Evolutionary conservation across 2,797 vertebrate species (phyloP), one percentile per base, ranked within the genome.

Genomic region (Gobionotothen gibberifrons): DNA sequence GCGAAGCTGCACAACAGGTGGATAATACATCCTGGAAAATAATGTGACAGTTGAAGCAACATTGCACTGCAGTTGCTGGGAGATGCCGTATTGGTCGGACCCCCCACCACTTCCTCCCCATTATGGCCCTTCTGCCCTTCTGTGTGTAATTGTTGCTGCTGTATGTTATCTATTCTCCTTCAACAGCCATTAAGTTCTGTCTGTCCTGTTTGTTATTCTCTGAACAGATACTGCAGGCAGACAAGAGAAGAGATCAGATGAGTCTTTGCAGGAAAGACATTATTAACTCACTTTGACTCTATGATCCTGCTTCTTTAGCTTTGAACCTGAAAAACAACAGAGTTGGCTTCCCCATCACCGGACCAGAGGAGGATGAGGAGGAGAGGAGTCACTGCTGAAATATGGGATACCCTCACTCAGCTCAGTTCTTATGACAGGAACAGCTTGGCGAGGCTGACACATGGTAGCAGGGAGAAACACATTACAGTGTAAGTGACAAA

Each of bases 401-500:
- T 69, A 79, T 76, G 72, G 85, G 81, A 85, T 87, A 69, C 66
- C 86, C 82, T 85, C 72, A 68, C 59, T 86, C 78, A 64, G 71
- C 73, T 82, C 74, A 66, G 74, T 77, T 80, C 75, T 78, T 82
- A 70, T 77, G 83, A 85, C 81, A 84, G 83, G 79, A 87, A 82
- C 78, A 82, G 80, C 81, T 85, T 75, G 85, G 87, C 78, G 74
- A 59, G 67, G 61, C 79, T 80, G 86, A 87, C 53, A 71, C 82
- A 80, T 75, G 39, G 76, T 74, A 83, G 84, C 79, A 59, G 59
- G 2, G 70, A 84, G 77, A 71, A 90, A 76, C 74, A 83, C 76
- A 81, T 89, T 83, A 86, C 66, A 89, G 77, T 47, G 66, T 74
- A 59, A 81, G 69, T 79, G 85, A 92, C 85, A 91, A 92, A 90